phyloP scores from a whole-genome alignment of 92 coral and sea anemone genomes.

The Epizoanthus rinbou region DNA sequence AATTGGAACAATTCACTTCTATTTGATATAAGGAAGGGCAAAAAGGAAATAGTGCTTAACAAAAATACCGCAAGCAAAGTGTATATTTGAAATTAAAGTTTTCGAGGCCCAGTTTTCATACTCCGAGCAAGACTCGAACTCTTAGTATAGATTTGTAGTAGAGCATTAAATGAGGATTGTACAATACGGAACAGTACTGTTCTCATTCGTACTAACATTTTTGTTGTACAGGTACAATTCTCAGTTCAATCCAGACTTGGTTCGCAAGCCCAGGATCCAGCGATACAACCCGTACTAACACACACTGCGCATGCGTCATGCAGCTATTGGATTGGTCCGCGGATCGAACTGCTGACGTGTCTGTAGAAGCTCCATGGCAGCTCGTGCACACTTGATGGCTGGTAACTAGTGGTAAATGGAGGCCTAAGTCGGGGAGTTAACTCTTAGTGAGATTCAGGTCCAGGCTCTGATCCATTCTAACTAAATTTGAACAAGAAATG shows the following conservation, averaged over 20 bases:
- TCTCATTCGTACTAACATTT: not conserved
- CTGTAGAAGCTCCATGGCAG: not conserved
- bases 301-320: not conserved
- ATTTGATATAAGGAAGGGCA: too few relatives aligned
- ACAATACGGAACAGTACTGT: not conserved
- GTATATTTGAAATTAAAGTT: too few relatives aligned
- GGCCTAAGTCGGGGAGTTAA: not conserved
- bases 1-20: too few relatives aligned
- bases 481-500: too few relatives aligned
- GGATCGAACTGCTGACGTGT: not conserved
- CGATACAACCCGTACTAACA: constrained; percentile 73
- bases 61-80: too few relatives aligned
- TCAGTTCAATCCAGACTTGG: constrained; percentile 94
- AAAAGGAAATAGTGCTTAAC: too few relatives aligned
- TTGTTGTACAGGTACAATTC: constrained; percentile 80
- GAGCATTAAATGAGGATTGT: not conserved
- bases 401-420: too few relatives aligned
- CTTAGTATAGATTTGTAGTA: too few relatives aligned
- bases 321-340: not conserved
- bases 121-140: too few relatives aligned
- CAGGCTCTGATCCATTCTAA: too few relatives aligned
- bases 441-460: too few relatives aligned
- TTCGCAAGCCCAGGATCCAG: constrained; percentile 70
- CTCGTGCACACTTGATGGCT: not conserved
- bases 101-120: too few relatives aligned